phyloP scores from a whole-genome alignment of 1,140 invertebrate species.

The Calephelis nemesis region DNA sequence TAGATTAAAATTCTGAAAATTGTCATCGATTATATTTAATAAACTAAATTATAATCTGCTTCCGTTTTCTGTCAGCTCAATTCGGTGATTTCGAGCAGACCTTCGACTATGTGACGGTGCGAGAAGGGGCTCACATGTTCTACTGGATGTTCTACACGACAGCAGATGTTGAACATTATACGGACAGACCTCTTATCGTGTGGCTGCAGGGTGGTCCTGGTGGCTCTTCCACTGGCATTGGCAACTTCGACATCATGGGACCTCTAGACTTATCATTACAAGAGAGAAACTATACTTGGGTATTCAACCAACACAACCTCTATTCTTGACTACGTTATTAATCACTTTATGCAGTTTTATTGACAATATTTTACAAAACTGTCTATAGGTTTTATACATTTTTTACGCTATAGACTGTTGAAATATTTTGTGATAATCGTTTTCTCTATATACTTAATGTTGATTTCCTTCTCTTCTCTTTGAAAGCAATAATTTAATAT shows the following conservation, averaged over 20 bases:
- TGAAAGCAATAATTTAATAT: too few species aligned
- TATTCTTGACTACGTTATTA: too few species aligned
- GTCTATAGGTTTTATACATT: too few species aligned
- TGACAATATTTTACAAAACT: too few species aligned
- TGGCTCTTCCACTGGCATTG: slow-evolving; percentile 86
- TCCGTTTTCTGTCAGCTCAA: slow-evolving; percentile 43
- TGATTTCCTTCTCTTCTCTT: too few species aligned
- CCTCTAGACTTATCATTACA: slow-evolving; percentile 84
- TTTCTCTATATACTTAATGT: too few species aligned
- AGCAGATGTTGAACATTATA: slow-evolving; percentile 78
- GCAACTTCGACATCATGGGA: slow-evolving; percentile 89
- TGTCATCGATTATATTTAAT: not conserved
- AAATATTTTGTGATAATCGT: too few species aligned
- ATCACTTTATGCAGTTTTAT: too few species aligned
- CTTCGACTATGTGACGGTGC: slow-evolving; percentile 80
- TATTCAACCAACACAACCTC: slow-evolving; percentile 43
- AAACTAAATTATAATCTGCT: not conserved
- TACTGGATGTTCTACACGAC: slow-evolving; percentile 90
- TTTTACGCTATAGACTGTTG: too few species aligned
- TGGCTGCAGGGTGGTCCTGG: slow-evolving; percentile 93
- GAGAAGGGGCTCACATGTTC: slow-evolving; percentile 87
- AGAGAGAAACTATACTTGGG: slow-evolving; percentile 86
- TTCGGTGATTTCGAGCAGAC: slow-evolving; percentile 63
- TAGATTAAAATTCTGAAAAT: not conserved
- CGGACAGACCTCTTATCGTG: slow-evolving; percentile 85